phyloP scores from a whole-genome alignment of 2,888 invertebrate genomes.

The Tortricodes alternella region DNA sequence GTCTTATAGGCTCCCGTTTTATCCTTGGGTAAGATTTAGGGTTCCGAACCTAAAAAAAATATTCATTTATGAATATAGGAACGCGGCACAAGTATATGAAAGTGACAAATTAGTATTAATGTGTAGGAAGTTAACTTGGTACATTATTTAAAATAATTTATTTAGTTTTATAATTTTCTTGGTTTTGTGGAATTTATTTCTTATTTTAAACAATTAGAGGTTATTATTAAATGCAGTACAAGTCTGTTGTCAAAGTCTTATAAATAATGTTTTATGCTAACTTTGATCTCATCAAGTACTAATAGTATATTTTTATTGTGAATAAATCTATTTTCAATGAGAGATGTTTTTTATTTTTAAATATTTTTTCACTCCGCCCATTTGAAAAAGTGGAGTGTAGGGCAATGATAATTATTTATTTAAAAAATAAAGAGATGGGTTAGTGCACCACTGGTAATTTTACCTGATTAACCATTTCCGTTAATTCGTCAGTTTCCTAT shows the following conservation, averaged over 20 bases:
- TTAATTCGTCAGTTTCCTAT: too few relatives aligned
- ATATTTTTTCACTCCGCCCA: neutral
- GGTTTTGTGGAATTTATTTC: too few relatives aligned
- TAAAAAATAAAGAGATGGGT: too few relatives aligned
- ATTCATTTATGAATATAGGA: too few relatives aligned
- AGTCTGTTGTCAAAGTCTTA: neutral
- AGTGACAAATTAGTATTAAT: neutral
- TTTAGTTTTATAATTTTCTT: neutral
- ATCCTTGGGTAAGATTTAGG: too few relatives aligned
- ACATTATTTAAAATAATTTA: neutral
- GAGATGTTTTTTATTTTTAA: neutral
- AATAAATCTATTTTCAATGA: constrained; percentile 19
- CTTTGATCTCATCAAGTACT: constrained; percentile 16
- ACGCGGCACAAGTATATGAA: too few relatives aligned
- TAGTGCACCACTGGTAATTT: too few relatives aligned
- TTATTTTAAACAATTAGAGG: too few relatives aligned
- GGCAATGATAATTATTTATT: neutral
- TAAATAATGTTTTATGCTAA: neutral
- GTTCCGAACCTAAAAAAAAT: too few relatives aligned
- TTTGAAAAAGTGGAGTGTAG: neutral
- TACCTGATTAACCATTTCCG: too few relatives aligned
- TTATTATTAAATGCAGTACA: neutral
- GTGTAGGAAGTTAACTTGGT: neutral
- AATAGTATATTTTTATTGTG: neutral
- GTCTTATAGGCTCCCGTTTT: too few relatives aligned